phyloP scores from a whole-genome alignment of 2,113 vertebrate species.

The Neodon shergylaensis region DNA sequence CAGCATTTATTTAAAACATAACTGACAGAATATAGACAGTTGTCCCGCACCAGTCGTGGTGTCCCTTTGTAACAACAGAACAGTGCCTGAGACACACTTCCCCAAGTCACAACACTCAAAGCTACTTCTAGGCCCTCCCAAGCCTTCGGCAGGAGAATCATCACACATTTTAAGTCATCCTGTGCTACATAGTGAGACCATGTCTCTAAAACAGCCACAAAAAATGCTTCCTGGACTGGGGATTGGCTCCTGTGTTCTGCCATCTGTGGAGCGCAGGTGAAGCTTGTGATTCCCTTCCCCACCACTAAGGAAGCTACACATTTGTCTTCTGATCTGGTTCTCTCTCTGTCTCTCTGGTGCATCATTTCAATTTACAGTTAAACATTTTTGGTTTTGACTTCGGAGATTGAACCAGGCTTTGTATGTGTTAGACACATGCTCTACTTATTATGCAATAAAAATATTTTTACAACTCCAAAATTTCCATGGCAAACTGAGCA shows the following conservation, averaged over 20 bases:
- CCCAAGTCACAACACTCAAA: background rate
- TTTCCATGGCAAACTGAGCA: background rate
- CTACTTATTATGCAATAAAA: background rate
- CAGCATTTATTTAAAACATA: no score
- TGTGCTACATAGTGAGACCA: background rate
- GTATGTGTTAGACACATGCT: background rate
- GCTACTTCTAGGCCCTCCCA: background rate
- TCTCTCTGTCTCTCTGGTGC: background rate
- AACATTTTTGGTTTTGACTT: background rate
- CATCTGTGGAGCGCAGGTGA: background rate
- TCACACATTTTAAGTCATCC: background rate
- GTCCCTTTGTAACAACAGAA: background rate
- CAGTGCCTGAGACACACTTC: background rate
- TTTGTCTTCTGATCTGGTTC: background rate
- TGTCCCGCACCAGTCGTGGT: no score
- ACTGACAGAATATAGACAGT: no score
- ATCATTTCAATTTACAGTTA: background rate
- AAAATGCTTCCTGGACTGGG: background rate
- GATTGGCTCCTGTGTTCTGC: background rate
- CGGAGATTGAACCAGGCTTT: background rate
- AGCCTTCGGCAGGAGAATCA: background rate
- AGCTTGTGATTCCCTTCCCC: no score
- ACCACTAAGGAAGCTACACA: no score
- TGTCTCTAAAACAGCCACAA: background rate
- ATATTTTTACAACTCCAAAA: background rate